These are phyloP conservation scores for Coturnix japonica DNA, from an alignment of 2,113 vertebrate genomes.

Conservation along the genomic window DNA sequence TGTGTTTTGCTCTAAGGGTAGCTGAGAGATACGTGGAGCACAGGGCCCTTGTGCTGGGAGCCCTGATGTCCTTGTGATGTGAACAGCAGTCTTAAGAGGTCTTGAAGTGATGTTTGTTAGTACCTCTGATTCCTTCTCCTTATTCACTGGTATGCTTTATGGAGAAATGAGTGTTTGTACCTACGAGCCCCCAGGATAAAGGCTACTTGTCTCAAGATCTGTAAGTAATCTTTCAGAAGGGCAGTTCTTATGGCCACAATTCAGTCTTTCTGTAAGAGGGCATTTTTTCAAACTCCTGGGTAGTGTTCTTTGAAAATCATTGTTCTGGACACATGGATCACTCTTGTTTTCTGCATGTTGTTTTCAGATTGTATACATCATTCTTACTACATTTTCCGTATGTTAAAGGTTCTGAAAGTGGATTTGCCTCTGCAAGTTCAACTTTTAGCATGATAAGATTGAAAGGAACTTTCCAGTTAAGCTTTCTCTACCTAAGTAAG, in stretches of 20 bases:
- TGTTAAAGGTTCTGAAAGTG: not conserved
- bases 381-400: not conserved
- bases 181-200: not conserved
- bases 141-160: not conserved
- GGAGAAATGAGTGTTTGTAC: not conserved
- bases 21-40: not conserved
- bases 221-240: not conserved
- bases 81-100: not conserved
- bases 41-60: not conserved
- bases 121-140: fast-evolving
- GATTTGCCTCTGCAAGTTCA: fast-evolving
- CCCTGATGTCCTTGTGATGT: not conserved
- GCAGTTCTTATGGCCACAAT: not conserved
- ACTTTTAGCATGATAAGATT: not conserved
- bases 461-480: not conserved
- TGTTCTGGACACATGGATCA: not conserved
- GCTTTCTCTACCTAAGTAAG: not conserved
- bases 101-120: not conserved
- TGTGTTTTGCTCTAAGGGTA: not conserved
- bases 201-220: fast-evolving
- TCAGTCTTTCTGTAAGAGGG: not conserved
- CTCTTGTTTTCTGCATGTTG: not conserved
- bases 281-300: not conserved
- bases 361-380: not conserved
- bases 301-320: not conserved